These are phyloP conservation scores for Charanyca ferruginea DNA, from an alignment of 2,888 invertebrate species.

Conservation along the genomic window DNA sequence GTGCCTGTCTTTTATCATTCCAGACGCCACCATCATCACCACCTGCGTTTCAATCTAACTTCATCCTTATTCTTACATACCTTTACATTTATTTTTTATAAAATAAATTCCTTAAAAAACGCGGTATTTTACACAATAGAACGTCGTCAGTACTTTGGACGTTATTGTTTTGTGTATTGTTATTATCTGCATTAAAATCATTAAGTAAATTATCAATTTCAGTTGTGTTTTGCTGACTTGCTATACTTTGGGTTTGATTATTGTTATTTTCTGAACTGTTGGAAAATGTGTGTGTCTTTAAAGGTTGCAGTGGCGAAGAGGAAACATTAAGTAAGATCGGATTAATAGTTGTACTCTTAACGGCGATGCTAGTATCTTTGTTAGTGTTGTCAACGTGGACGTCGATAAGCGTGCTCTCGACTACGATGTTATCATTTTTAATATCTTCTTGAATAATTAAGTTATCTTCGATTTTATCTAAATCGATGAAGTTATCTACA, in stretches of 20 bases:
- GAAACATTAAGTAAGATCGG: conserved; percentile 87
- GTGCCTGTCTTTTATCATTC: conserved; percentile 32
- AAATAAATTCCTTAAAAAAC: conserved; percentile 53
- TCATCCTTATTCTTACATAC: conserved; percentile 28
- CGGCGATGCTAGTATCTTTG: conserved; percentile 78
- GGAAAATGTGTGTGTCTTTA: conserved; percentile 87
- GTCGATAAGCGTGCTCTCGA: conserved; percentile 87
- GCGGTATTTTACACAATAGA: conserved; percentile 45
- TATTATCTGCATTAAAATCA: conserved; percentile 78
- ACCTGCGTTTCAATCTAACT: conserved; percentile 16
- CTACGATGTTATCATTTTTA: conserved; percentile 82
- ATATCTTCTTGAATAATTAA: conserved; percentile 68
- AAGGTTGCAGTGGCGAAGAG: conserved; percentile 87
- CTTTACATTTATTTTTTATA: conserved; percentile 33
- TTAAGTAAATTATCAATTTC: conserved; percentile 85
- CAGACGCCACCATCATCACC: conserved; percentile 10
- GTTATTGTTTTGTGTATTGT: conserved; percentile 77
- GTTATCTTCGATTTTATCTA: conserved; percentile 78
- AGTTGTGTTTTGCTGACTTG: conserved; percentile 79
- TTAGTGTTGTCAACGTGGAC: conserved; percentile 86
- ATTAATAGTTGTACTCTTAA: conserved; percentile 81
- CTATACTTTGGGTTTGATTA: conserved; percentile 81
- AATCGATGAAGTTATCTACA: conserved; percentile 82
- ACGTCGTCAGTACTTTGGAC: conserved; percentile 63
- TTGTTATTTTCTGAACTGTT: conserved; percentile 85